Evolutionary conservation across 2,888 invertebrate genomes (phyloP).

Genomic region (Rambutsinella grinnellia): DNA sequence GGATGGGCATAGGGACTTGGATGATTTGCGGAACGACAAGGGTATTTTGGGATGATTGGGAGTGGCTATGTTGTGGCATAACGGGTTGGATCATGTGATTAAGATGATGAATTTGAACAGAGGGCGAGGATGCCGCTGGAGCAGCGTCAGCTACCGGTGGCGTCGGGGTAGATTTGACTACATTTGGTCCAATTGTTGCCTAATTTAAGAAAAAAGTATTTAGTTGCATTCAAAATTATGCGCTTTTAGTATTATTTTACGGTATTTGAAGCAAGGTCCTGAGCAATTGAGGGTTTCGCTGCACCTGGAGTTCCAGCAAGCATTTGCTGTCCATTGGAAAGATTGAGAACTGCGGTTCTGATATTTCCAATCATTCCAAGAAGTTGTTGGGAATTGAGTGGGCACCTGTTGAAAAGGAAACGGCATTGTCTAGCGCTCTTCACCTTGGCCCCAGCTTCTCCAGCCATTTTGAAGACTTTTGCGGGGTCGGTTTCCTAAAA

Average conservation of each 20-base stretch:
- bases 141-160: neutral
- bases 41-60: slow-evolving; percentile 10
- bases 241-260: too few relatives aligned
- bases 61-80: neutral
- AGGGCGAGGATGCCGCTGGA: neutral
- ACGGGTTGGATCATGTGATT: neutral
- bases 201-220: slow-evolving; percentile 8
- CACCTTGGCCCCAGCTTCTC: slow-evolving; percentile 44
- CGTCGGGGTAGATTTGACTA: slow-evolving; percentile 24
- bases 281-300: too few relatives aligned
- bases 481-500: slow-evolving; percentile 50
- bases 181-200: slow-evolving; percentile 40
- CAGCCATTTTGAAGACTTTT: slow-evolving; percentile 55
- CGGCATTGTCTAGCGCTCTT: slow-evolving; percentile 61
- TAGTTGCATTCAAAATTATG: neutral
- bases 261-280: too few relatives aligned
- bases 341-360: slow-evolving; percentile 48
- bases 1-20: slow-evolving; percentile 28
- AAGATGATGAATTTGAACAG: neutral
- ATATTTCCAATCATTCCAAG: slow-evolving; percentile 60
- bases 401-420: slow-evolving; percentile 57
- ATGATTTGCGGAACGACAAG: slow-evolving; percentile 35
- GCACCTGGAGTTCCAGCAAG: neutral
- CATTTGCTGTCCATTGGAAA: slow-evolving; percentile 29
- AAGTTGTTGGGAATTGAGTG: slow-evolving; percentile 57